Evolutionary conservation across 1,140 invertebrate genomes (phyloP).

Genomic region (Drosophila nigromelanica): DNA sequence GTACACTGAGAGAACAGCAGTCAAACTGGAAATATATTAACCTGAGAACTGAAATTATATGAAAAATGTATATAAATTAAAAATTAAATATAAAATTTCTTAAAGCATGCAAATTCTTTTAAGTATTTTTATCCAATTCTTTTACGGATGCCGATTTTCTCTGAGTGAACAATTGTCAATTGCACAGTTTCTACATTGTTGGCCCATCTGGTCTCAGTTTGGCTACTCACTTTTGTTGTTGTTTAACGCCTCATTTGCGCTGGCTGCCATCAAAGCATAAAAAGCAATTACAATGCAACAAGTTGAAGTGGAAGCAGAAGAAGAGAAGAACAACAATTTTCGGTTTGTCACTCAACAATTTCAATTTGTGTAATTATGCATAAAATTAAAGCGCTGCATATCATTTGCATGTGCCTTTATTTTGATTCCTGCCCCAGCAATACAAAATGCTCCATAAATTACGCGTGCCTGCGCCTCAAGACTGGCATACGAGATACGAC

Average conservation of each 20-base stretch:
- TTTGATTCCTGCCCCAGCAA: conserved; percentile 38
- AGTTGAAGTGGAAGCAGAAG: conserved; percentile 3
- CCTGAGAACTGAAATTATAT: too few species aligned
- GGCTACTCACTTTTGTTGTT: conserved; percentile 40
- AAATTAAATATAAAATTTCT: too few species aligned
- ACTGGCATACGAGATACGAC: neutral
- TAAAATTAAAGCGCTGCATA: conserved; percentile 83
- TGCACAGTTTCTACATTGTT: neutral
- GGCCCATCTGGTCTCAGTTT: conserved; percentile 1
- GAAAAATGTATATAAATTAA: too few species aligned
- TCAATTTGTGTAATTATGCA: conserved; percentile 81
- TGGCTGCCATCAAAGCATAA: conserved; percentile 52
- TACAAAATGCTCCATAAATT: conserved; percentile 80
- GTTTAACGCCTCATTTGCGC: conserved; percentile 59
- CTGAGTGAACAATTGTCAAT: neutral
- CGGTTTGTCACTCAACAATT: conserved; percentile 78
- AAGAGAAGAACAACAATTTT: conserved; percentile 30
- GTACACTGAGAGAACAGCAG: too few species aligned
- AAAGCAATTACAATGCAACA: conserved; percentile 65
- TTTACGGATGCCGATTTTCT: too few species aligned
- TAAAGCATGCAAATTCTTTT: too few species aligned
- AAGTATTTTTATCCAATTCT: too few species aligned
- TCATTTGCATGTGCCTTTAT: conserved; percentile 70
- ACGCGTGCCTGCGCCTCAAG: conserved; percentile 59
- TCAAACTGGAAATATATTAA: too few species aligned